Evolutionary conservation across 1,140 invertebrate species (phyloP).

Genomic region (Sweltsa coloradensis): DNA sequence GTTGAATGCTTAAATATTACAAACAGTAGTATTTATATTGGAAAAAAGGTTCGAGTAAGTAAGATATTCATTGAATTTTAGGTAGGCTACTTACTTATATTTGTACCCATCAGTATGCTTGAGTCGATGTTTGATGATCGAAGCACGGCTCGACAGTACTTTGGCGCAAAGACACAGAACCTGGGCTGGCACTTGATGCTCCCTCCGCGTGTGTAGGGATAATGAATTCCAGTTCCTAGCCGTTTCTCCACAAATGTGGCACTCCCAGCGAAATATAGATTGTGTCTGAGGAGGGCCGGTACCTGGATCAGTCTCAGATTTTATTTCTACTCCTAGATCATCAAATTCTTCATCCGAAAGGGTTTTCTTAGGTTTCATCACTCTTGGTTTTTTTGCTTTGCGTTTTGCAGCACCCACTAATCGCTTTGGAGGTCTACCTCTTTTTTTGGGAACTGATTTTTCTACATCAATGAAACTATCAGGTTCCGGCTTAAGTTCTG

Average conservation of each 20-base stretch:
- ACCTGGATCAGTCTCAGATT: neutral
- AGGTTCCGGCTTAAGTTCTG: neutral
- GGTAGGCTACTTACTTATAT: slow-evolving; percentile 7
- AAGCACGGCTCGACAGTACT: slow-evolving; percentile 10
- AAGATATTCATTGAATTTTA: too few relatives aligned
- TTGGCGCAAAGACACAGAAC: slow-evolving; percentile 13
- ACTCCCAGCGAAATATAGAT: slow-evolving; percentile 9
- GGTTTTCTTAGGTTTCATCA: slow-evolving; percentile 4
- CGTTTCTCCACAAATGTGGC: slow-evolving; percentile 11
- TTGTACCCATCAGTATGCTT: slow-evolving; percentile 14
- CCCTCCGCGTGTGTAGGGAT: slow-evolving; percentile 7
- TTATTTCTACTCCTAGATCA: neutral
- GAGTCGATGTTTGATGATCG: slow-evolving; percentile 13
- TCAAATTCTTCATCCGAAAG: slow-evolving; percentile 2
- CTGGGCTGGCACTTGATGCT: slow-evolving; percentile 10
- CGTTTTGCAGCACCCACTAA: slow-evolving; percentile 11
- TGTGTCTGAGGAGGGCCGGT: slow-evolving; percentile 6
- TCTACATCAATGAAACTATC: too few relatives aligned
- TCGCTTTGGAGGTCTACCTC: slow-evolving; percentile 6
- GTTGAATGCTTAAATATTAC: too few relatives aligned
- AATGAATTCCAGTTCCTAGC: slow-evolving; percentile 12
- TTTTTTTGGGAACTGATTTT: too few relatives aligned
- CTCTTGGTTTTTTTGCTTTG: slow-evolving; percentile 7
- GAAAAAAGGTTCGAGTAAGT: too few relatives aligned
- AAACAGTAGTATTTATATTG: too few relatives aligned